Evolutionary conservation across 2,797 vertebrate genomes (phyloP).

Genomic region (Urophycis tenuis): DNA sequence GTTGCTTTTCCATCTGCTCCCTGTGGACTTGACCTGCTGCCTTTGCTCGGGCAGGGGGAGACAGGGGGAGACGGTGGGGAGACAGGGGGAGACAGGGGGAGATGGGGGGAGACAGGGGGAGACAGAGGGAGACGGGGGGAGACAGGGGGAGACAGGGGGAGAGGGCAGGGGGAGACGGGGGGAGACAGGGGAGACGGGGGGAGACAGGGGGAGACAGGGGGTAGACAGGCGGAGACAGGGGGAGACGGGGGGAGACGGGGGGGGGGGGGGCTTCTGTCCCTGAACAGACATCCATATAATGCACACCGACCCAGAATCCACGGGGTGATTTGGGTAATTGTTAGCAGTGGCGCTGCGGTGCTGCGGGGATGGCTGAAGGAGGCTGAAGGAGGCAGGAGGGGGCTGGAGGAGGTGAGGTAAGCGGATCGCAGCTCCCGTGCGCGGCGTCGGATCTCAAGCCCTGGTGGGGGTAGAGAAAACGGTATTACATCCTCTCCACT

Average conservation of each 20-base stretch:
- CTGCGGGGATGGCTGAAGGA: constrained; percentile 22
- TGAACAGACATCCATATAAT: constrained; percentile 36
- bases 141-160: not conserved
- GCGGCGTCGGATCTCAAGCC: constrained; percentile 46
- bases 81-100: constrained; percentile 20
- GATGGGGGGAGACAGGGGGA: not conserved
- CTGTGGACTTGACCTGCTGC: constrained; percentile 40
- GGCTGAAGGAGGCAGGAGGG: too few relatives aligned
- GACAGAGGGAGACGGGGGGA: constrained; percentile 34
- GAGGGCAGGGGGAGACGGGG: constrained; percentile 24
- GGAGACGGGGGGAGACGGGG: not conserved
- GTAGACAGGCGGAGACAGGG: constrained; percentile 22
- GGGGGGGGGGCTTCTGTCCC: constrained; percentile 27
- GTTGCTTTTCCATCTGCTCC: constrained; percentile 39
- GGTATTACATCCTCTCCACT: constrained; percentile 41
- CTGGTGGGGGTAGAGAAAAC: constrained; percentile 30
- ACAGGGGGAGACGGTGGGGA: not conserved
- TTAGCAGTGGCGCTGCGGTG: constrained; percentile 64
- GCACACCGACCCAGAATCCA: constrained; percentile 54
- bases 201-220: not conserved
- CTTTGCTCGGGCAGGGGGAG: constrained; percentile 28
- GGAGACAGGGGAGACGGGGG: constrained; percentile 17
- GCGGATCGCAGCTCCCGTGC: constrained; percentile 50
- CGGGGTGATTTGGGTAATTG: constrained; percentile 62
- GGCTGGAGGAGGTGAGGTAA: constrained; percentile 54